Conservation (phyloP, 1,140 invertebrate species). For the Odontomachus brunneus region DNA sequence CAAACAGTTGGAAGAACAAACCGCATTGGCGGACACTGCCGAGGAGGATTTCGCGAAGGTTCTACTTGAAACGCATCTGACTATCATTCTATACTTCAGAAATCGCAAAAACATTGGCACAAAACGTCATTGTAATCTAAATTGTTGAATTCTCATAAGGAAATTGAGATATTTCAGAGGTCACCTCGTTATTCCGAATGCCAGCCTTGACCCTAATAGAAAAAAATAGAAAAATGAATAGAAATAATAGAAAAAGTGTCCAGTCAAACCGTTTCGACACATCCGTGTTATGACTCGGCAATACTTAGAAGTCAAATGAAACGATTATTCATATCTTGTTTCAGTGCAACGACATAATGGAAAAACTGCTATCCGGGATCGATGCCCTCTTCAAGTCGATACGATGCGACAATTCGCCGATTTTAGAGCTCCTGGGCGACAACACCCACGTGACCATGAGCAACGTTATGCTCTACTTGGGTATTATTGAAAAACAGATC, state of each 20-base stretch:
- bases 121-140: too few relatives aligned
- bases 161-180: neutral
- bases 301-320: neutral
- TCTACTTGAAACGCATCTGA: neutral
- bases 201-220: slow-evolving; percentile 14
- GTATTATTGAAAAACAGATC: slow-evolving; percentile 89
- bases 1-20: slow-evolving; percentile 81
- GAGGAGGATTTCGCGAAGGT: slow-evolving; percentile 85
- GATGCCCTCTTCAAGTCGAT: slow-evolving; percentile 87
- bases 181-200: neutral
- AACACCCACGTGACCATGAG: slow-evolving; percentile 88
- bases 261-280: neutral
- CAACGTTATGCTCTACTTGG: slow-evolving; percentile 91
- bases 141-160: neutral
- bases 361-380: slow-evolving; percentile 86
- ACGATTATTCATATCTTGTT: slow-evolving; percentile 44
- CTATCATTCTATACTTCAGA: too few relatives aligned
- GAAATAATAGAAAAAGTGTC: too few relatives aligned
- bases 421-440: slow-evolving; percentile 89
- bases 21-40: slow-evolving; percentile 82
- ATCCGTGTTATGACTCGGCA: slow-evolving; percentile 3
- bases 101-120: too few relatives aligned
- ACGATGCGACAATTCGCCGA: slow-evolving; percentile 89
- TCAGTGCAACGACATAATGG: slow-evolving; percentile 83
- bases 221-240: slow-evolving; percentile 2